Conservation (phyloP, 2,888 invertebrate genomes). For the Mimachlamys varia region DNA sequence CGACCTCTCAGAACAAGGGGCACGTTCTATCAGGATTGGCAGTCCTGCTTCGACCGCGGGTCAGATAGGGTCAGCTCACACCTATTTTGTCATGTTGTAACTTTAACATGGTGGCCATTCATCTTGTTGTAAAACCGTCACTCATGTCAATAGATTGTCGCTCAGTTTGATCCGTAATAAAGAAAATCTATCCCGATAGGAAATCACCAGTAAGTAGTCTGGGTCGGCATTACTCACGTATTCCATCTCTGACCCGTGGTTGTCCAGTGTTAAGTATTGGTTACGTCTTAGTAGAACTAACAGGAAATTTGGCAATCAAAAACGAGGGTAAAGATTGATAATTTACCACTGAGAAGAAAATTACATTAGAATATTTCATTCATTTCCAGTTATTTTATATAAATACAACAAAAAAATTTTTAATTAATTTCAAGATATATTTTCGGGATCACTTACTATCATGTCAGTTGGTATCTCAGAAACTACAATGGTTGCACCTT, state of each 20-base stretch:
- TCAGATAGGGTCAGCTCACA: neutral
- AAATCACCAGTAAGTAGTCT: neutral
- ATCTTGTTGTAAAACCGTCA: neutral
- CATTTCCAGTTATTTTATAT: too few species aligned
- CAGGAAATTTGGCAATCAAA: neutral
- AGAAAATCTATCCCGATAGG: neutral
- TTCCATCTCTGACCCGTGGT: neutral
- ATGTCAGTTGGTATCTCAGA: too few species aligned
- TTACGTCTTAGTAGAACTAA: neutral
- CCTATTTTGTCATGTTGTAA: constrained; percentile 23
- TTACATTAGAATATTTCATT: neutral
- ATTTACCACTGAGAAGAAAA: neutral
- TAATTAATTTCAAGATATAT: too few species aligned
- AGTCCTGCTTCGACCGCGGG: neutral
- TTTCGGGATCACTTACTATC: too few species aligned
- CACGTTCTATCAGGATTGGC: neutral
- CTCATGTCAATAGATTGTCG: constrained; percentile 7
- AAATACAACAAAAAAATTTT: too few species aligned
- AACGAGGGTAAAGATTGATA: neutral
- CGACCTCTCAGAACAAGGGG: neutral
- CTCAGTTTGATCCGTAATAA: constrained; percentile 16
- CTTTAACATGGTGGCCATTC: neutral
- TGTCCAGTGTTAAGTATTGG: neutral
- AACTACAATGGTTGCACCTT: too few species aligned
- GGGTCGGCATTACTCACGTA: neutral